These are phyloP conservation scores for Pheosia gnoma DNA, from an alignment of 2,888 invertebrate species.

Conservation along the genomic window DNA sequence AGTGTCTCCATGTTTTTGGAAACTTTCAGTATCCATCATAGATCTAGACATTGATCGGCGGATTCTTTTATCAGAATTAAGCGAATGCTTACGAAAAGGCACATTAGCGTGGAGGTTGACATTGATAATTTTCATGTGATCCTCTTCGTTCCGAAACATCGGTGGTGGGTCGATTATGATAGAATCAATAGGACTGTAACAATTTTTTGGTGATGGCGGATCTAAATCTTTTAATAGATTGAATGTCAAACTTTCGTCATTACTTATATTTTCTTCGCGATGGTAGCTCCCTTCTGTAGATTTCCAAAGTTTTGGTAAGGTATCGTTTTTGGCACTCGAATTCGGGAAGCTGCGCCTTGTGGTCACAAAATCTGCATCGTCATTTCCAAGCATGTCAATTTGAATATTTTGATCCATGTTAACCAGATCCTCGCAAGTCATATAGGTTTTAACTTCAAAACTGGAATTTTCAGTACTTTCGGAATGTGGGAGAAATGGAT, in stretches of 20 bases:
- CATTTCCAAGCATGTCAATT: constrained; percentile 70
- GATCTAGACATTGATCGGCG: constrained; percentile 75
- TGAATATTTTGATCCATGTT: constrained; percentile 86
- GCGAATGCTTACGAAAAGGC: constrained; percentile 81
- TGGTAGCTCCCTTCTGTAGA: constrained; percentile 71
- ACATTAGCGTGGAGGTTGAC: constrained; percentile 70
- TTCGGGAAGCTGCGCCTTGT: constrained; percentile 88
- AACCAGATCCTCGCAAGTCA: constrained; percentile 88
- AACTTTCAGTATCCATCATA: constrained; percentile 72
- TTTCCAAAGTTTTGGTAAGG: constrained; percentile 70
- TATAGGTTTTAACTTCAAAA: constrained; percentile 82
- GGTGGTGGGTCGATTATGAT: constrained; percentile 83
- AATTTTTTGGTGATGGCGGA: constrained; percentile 70
- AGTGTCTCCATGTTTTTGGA: constrained; percentile 56
- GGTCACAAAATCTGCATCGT: constrained; percentile 65
- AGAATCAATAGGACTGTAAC: constrained; percentile 58
- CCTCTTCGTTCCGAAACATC: constrained; percentile 83
- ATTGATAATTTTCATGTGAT: constrained; percentile 72
- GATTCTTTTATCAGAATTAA: constrained; percentile 85
- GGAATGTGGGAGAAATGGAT: constrained; percentile 80
- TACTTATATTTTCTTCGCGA: constrained; percentile 43
- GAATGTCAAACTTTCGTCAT: constrained; percentile 45
- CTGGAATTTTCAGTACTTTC: constrained; percentile 85
- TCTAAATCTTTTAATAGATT: constrained; percentile 64
- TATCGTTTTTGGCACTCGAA: constrained; percentile 77